These are phyloP conservation scores for Thunnus thynnus DNA, from an alignment of 2,113 vertebrate species.

Conservation along the genomic window DNA sequence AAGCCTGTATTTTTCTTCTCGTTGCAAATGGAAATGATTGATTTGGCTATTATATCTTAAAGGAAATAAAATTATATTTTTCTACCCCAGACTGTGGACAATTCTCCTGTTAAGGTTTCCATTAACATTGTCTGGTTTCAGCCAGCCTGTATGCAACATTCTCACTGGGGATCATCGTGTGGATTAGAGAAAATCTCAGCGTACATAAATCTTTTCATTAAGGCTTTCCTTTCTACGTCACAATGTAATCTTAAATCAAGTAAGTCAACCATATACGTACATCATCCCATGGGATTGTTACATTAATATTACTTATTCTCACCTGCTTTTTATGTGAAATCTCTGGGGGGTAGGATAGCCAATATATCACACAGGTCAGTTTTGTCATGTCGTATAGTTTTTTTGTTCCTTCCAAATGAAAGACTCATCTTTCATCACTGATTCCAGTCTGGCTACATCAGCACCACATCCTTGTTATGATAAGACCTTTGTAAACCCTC, in stretches of 20 bases:
- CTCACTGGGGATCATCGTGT: slow-evolving; percentile 58
- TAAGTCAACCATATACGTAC: slow-evolving; percentile 26
- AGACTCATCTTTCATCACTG: slow-evolving; percentile 19
- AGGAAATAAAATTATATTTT: slow-evolving; percentile 61
- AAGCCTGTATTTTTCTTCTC: slow-evolving; percentile 32
- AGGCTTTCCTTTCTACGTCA: slow-evolving; percentile 49
- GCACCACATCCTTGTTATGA: slow-evolving; percentile 22
- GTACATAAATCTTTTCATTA: slow-evolving; percentile 71
- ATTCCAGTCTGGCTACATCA: slow-evolving; percentile 23
- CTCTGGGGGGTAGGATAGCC: neutral
- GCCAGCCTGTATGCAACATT: slow-evolving; percentile 17
- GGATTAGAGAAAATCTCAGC: slow-evolving; percentile 70
- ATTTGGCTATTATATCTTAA: slow-evolving; percentile 64
- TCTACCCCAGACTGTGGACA: slow-evolving; percentile 30
- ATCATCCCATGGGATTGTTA: neutral
- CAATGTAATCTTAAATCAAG: slow-evolving; percentile 63
- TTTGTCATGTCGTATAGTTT: neutral
- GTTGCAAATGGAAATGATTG: slow-evolving; percentile 66
- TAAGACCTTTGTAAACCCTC: slow-evolving; percentile 31
- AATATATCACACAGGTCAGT: neutral
- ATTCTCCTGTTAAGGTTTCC: slow-evolving; percentile 33
- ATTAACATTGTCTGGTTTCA: slow-evolving; percentile 49
- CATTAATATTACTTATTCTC: slow-evolving; percentile 25
- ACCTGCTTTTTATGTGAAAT: slow-evolving; percentile 33
- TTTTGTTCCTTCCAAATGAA: slow-evolving; percentile 11